Percentiles rank a stretch among this genome's conserved stretches.
Conservation (phyloP, 2,797 vertebrate genomes). For the Danio tinwini region DNA sequence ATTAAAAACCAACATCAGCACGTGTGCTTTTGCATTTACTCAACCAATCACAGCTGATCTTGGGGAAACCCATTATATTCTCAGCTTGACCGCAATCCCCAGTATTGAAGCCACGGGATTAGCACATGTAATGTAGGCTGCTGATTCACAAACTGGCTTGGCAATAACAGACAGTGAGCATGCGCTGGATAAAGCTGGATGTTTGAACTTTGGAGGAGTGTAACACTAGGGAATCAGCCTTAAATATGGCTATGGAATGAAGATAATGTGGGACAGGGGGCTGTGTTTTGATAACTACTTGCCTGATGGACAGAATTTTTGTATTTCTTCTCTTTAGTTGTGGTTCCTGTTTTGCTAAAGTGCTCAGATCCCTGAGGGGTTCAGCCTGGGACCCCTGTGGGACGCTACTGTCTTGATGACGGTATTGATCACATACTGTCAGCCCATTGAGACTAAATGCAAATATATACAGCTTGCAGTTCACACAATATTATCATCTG, state of each 20-base stretch:
- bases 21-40: background rate
- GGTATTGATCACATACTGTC: background rate
- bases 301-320: slow-evolving; percentile 29
- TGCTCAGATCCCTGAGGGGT: background rate
- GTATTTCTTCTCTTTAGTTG: slow-evolving; percentile 9
- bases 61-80: slow-evolving; percentile 37
- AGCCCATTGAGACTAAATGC: slow-evolving; percentile 3
- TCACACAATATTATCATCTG: background rate
- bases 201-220: slow-evolving; percentile 8
- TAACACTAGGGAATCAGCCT: slow-evolving; percentile 15
- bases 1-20: background rate
- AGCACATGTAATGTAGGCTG: slow-evolving; percentile 24
- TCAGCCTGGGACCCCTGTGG: background rate
- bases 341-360: slow-evolving; percentile 23
- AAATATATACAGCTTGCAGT: background rate
- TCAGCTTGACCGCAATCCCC: background rate
- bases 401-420: slow-evolving; percentile 20
- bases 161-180: background rate
- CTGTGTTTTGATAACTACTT: slow-evolving; percentile 24
- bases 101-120: slow-evolving; percentile 27
- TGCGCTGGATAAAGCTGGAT: background rate
- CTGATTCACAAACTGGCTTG: slow-evolving; percentile 26
- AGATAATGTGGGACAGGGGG: slow-evolving; percentile 27
- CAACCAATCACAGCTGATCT: slow-evolving; percentile 5
- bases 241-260: slow-evolving; percentile 27